Base-by-base conservation (phyloP, 2,888 invertebrate species). In the Lasioglossum lativentre region DNA sequence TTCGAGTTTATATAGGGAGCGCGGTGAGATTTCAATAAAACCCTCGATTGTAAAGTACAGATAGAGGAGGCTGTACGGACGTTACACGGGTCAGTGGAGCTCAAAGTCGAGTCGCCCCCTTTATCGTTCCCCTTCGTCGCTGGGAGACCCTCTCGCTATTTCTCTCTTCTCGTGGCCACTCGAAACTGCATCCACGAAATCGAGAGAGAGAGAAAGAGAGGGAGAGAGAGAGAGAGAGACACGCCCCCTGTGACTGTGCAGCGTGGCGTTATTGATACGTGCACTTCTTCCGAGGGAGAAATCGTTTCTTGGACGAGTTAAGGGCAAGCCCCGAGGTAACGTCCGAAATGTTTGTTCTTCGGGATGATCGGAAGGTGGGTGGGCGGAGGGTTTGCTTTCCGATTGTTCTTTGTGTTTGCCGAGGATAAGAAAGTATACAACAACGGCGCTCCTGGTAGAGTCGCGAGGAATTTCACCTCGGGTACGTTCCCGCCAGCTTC, bases 21-120 rank as follows among this genome's bases (percentile, higher is more conserved):
- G 82, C 70, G 83, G 79, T 45, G 83, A 93, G 92, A 94, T 94
- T 94, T 94, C 94, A 94, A 94, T 94, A 93, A 93, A 94, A 94
- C 88, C 91, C 84, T 89, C 92, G 92, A 93, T 93, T 93, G 92
- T 93, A 91, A 93, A 94, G 92, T 93, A 92, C 85, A 91, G 92
- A 93, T 93, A 92, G 91, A 92, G 90, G 90, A 90, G 91, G 86
- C 89, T 88, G 90, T 88, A 90, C 92, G 89, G 88, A 89, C 88
- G 91, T 93, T 92, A 92, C 92, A 93, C 92, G 93, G 93, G 92
- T 93, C 93, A 92, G 90, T 90, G 92, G 84, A 94, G 88, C 91
- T 93, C 91, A 92, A 93, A 93, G 92, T 93, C 91, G 87, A 78
- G 56, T 66, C 71, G 30, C 66, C 63, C 40, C 30, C 68, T 71